Conservation (phyloP, 2,888 invertebrate genomes). For the Brenthis hecate region DNA sequence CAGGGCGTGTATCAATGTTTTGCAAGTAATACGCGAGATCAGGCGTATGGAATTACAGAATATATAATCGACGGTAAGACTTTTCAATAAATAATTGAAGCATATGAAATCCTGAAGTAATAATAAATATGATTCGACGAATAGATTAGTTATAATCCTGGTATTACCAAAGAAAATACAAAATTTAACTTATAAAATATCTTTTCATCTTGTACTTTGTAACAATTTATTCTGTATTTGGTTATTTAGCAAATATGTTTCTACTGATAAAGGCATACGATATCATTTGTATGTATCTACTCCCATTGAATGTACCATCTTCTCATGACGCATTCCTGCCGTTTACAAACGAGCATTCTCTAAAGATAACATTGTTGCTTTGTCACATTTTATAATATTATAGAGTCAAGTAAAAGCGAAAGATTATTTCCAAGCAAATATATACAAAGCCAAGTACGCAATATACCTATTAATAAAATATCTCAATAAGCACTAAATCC, state of each 20-base stretch:
- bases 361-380: conserved; percentile 20
- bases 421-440: background rate
- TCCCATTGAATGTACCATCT: conserved; percentile 14
- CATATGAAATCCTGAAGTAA: background rate
- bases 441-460: background rate
- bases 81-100: background rate
- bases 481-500: too few relatives aligned
- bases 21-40: conserved; percentile 91
- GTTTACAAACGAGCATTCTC: conserved; percentile 13
- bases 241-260: background rate
- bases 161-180: too few relatives aligned
- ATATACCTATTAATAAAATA: background rate
- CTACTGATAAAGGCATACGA: background rate
- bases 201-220: too few relatives aligned
- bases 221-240: background rate
- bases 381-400: conserved; percentile 17
- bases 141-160: too few relatives aligned
- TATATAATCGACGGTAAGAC: conserved; percentile 89
- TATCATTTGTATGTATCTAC: conserved; percentile 1
- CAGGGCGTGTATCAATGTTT: conserved; percentile 96
- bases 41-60: conserved; percentile 91
- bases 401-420: conserved; percentile 2
- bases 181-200: too few relatives aligned
- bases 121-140: too few relatives aligned
- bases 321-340: background rate